Conservation (phyloP, 2,113 vertebrate species). For the Drymodes brunneopygia region DNA sequence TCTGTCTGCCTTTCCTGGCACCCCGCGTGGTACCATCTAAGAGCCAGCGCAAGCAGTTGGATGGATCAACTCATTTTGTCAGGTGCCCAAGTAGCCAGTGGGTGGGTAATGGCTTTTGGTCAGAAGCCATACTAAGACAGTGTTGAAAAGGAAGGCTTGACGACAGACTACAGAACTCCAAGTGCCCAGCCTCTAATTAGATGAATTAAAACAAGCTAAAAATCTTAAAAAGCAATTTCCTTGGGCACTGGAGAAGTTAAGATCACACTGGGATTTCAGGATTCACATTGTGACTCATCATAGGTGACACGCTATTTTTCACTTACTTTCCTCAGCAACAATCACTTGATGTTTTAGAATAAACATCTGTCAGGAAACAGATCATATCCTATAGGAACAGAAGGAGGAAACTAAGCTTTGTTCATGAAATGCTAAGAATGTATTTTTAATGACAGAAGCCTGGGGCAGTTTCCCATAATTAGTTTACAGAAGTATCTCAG, state of each 20-base stretch:
- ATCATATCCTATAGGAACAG: constrained; percentile 56
- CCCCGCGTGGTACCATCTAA: accelerated
- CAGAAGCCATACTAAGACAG: neutral
- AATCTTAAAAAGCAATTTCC: neutral
- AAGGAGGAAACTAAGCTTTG: constrained; percentile 48
- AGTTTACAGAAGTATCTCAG: constrained; percentile 27
- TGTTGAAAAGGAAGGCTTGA: neutral
- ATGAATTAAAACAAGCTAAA: neutral
- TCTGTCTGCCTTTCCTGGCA: constrained; percentile 8
- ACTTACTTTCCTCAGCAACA: constrained; percentile 1
- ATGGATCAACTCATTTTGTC: neutral
- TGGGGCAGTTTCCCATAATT: constrained; percentile 38
- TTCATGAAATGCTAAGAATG: constrained; percentile 46
- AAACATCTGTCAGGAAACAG: constrained; percentile 55
- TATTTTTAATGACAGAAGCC: constrained; percentile 38
- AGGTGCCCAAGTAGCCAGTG: neutral
- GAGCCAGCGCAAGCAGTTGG: neutral
- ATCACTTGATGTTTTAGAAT: constrained; percentile 5
- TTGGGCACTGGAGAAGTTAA: neutral
- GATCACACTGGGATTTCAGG: neutral
- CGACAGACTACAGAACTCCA: neutral
- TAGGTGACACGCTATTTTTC: neutral
- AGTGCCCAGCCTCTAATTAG: neutral
- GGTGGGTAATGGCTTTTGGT: neutral
- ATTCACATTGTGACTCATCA: neutral